Conservation (phyloP, 2,888 invertebrate genomes). For the Ectemnius lituratus region DNA sequence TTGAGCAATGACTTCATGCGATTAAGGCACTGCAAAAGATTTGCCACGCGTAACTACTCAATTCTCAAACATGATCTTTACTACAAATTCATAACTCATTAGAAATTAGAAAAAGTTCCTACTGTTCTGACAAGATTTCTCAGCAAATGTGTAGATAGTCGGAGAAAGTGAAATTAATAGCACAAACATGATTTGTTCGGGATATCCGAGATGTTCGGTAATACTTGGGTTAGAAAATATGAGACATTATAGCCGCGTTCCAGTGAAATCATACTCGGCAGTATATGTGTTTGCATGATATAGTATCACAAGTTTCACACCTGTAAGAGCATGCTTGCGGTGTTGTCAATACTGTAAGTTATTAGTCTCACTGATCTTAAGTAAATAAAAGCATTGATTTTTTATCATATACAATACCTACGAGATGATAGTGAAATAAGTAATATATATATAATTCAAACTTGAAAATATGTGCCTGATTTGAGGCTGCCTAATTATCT, state of each 20-base stretch:
- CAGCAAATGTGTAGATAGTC: background rate
- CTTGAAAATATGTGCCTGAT: no score
- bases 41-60: constrained; percentile 8
- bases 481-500: no score
- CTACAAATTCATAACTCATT: constrained; percentile 36
- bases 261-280: background rate
- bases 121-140: no score
- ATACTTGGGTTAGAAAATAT: constrained; percentile 1
- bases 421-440: no score
- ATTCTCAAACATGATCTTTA: constrained; percentile 38
- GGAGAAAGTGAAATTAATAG: background rate
- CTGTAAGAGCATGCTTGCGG: no score
- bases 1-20: constrained; percentile 50
- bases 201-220: background rate
- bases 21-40: constrained; percentile 63
- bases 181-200: background rate
- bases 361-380: no score
- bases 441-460: no score
- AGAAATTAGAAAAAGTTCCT: constrained; percentile 20
- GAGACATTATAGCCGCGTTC: background rate
- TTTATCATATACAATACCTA: no score
- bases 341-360: no score
- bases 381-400: no score
- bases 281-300: no score
- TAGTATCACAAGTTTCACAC: no score